Conservation (phyloP, 2,888 invertebrate genomes). For the Athrips mouffetella region DNA sequence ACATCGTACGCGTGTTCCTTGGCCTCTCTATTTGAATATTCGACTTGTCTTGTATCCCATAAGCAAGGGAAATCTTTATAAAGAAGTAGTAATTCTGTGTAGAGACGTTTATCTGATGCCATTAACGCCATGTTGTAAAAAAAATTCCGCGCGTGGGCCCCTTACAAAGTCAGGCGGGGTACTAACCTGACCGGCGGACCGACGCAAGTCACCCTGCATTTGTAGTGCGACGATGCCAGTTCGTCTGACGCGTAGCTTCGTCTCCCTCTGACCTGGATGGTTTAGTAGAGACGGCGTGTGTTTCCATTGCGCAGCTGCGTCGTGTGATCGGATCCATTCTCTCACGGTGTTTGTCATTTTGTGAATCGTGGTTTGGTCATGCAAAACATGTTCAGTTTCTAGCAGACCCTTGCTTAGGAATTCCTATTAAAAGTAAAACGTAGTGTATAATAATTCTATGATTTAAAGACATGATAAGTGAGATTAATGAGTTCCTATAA, state of each 20-base stretch:
- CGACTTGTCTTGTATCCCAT: conserved; percentile 28
- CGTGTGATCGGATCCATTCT: conserved; percentile 1
- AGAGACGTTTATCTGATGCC: conserved; percentile 14
- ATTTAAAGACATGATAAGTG: too few species aligned
- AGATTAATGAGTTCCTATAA: too few species aligned
- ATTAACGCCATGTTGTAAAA: conserved; percentile 8
- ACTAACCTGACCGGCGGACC: conserved; percentile 1
- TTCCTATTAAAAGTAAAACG: too few species aligned
- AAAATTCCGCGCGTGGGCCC: background rate
- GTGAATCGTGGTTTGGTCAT: background rate
- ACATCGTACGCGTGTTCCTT: conserved; percentile 25
- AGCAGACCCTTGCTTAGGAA: too few species aligned
- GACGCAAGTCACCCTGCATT: conserved; percentile 1
- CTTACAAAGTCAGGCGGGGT: conserved; percentile 8
- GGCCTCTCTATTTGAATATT: conserved; percentile 24
- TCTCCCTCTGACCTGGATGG: background rate
- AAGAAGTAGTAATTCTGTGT: conserved; percentile 19
- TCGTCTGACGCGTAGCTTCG: conserved; percentile 5
- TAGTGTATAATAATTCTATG: too few species aligned
- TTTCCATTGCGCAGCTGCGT: conserved; percentile 6
- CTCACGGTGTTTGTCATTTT: background rate
- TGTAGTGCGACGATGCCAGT: conserved; percentile 11
- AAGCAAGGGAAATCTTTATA: conserved; percentile 29
- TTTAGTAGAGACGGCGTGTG: background rate
- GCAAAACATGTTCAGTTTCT: too few species aligned